phyloP scores from a whole-genome alignment of 1,140 invertebrate species.

The Drosophila azteca region DNA sequence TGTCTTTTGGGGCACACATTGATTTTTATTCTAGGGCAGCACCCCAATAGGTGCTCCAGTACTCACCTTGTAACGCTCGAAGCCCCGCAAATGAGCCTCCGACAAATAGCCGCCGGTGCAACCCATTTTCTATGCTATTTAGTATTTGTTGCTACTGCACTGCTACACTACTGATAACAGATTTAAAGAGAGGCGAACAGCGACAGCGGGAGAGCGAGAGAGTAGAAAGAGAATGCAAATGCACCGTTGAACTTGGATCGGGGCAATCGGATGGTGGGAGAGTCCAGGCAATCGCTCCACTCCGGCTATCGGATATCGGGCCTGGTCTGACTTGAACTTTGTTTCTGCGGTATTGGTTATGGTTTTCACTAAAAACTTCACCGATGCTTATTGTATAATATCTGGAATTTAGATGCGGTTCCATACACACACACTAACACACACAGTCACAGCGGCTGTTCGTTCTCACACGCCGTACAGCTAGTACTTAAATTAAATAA shows the following conservation, averaged over 20 bases:
- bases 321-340: no score
- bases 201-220: no score
- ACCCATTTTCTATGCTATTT: conserved; percentile 50
- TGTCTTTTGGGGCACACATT: conserved; percentile 25
- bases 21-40: conserved; percentile 40
- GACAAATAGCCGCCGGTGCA: conserved; percentile 87
- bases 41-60: neutral
- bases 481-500: conserved; percentile 68
- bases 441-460: conserved; percentile 3
- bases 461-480: conserved; percentile 13
- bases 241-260: no score
- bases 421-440: conserved; percentile 11
- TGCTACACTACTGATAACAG: no score
- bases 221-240: no score
- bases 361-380: conserved; percentile 14
- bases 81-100: conserved; percentile 89
- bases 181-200: no score
- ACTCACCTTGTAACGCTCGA: conserved; percentile 93
- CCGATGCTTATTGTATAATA: conserved; percentile 44
- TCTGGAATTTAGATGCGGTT: conserved; percentile 19
- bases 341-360: no score
- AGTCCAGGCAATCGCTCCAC: no score
- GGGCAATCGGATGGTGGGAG: no score
- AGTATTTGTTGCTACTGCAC: conserved; percentile 7
- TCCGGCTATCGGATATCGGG: no score